Conservation (phyloP, 2,888 invertebrate species). For the Coenonympha arcania region DNA sequence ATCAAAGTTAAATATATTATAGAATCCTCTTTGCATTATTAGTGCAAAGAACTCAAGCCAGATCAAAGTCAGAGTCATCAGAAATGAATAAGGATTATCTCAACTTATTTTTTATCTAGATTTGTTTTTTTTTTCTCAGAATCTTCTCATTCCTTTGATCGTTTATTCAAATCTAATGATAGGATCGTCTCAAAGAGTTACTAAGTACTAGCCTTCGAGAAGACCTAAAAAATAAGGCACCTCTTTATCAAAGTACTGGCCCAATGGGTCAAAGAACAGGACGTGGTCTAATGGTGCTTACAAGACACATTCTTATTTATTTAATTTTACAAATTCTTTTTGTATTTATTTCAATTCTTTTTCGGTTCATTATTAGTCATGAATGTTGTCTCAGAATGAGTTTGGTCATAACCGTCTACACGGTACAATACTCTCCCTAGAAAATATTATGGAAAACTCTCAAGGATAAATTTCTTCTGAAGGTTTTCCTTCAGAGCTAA, state of each 20-base stretch:
- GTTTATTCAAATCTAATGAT: conserved; percentile 5
- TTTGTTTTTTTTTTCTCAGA: conserved; percentile 2
- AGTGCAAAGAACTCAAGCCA: background rate
- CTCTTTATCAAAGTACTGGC: background rate
- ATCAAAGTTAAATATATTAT: background rate
- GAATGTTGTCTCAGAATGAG: too few species aligned
- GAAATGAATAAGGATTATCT: background rate
- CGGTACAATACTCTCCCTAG: too few species aligned
- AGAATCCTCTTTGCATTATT: background rate
- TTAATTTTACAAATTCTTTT: too few species aligned
- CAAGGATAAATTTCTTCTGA: too few species aligned
- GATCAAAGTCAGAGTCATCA: background rate
- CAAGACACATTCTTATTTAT: too few species aligned
- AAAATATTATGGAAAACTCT: too few species aligned
- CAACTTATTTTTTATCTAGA: conserved; percentile 5
- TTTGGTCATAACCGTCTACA: too few species aligned
- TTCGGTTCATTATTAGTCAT: too few species aligned
- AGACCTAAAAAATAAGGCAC: background rate
- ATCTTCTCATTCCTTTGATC: conserved; percentile 8
- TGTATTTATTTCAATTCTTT: too few species aligned
- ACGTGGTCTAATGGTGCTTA: too few species aligned
- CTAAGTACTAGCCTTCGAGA: background rate
- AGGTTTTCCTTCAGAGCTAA: too few species aligned
- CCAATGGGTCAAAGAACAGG: background rate
- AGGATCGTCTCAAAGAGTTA: background rate